phyloP scores from a whole-genome alignment of 2,888 invertebrate species.

The Mystacides longicornis region DNA sequence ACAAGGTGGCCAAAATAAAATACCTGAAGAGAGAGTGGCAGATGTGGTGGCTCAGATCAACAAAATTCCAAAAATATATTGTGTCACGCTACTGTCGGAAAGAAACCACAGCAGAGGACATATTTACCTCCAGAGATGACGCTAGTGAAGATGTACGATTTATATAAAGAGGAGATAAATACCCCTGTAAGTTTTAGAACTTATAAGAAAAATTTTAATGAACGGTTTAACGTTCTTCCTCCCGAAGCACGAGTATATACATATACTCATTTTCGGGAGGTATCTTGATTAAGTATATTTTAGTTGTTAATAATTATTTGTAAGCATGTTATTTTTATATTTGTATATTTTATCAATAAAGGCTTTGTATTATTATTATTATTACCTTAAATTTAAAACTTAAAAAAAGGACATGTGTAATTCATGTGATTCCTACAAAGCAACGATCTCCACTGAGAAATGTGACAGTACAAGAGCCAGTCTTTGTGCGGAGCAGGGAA shows the following conservation, averaged over 20 bases:
- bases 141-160: neutral
- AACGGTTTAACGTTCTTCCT: too few relatives aligned
- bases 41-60: neutral
- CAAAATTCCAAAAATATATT: neutral
- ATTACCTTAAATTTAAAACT: slow-evolving; percentile 14
- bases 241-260: too few relatives aligned
- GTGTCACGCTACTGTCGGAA: neutral
- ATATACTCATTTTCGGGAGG: too few relatives aligned
- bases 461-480: slow-evolving; percentile 10
- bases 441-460: slow-evolving; percentile 4
- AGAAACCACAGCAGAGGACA: neutral
- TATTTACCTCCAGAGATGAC: slow-evolving; percentile 5
- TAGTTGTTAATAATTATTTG: too few relatives aligned
- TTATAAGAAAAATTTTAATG: slow-evolving; percentile 13
- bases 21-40: neutral
- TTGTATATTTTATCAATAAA: too few relatives aligned
- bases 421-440: slow-evolving; percentile 6
- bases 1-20: neutral
- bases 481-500: slow-evolving; percentile 11
- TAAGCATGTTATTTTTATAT: too few relatives aligned
- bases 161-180: slow-evolving; percentile 4
- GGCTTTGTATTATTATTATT: too few relatives aligned
- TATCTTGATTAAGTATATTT: too few relatives aligned
- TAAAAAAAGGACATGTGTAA: slow-evolving; percentile 21
- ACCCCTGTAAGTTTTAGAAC: slow-evolving; percentile 1